Evolutionary conservation across 2,113 vertebrate genomes (phyloP), one percentile per base, ranked within the genome.

Genomic region (Gambusia affinis): DNA sequence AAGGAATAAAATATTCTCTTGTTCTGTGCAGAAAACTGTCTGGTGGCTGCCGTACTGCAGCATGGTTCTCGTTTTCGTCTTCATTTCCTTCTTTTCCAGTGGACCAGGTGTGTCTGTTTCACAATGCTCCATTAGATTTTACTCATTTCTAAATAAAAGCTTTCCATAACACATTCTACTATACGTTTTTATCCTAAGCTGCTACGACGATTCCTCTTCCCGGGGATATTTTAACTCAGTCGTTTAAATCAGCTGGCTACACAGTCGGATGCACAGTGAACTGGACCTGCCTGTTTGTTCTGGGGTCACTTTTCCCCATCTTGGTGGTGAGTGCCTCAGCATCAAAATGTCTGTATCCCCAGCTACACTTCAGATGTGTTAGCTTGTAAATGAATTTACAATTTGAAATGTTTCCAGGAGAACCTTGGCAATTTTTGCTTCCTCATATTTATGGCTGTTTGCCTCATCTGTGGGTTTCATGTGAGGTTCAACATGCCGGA

Each of bases 11-110:
- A 64, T 33, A 35, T 1, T 70, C 60, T 64, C 64, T 64, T 27
- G 2, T 67, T 63, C 81, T 76, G 70, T 69, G 33, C 67, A 96
- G 95, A 86, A 69, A 15, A 47, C 72, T 0, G 76, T 94, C 57
- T 86, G 68, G 17, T 96, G 95, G 96, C 84, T 96, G 85, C 92
- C 95, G 1, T 96, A 96, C 79, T 95, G 93, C 89, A 95, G 95
- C 88, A 94, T 94, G 87, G 87, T 71, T 12, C 89, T 96, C 12
- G 85, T 96, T 87, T 97, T 96, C 73, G 27, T 89, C 64, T 95
- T 91, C 75, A 94, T 96, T 80, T 83, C 92, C 80, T 91, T 91
- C 78, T 96, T 93, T 81, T 89, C 94, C 17, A 74, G 85, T 74
- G 95, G 96, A 54, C 95, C 95, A 83, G 93, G 95, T 96, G 80